Percentiles rank a stretch among this genome's conserved stretches.
phyloP scores from a whole-genome alignment of 1,140 invertebrate genomes.

The Caligus rogercresseyi region DNA sequence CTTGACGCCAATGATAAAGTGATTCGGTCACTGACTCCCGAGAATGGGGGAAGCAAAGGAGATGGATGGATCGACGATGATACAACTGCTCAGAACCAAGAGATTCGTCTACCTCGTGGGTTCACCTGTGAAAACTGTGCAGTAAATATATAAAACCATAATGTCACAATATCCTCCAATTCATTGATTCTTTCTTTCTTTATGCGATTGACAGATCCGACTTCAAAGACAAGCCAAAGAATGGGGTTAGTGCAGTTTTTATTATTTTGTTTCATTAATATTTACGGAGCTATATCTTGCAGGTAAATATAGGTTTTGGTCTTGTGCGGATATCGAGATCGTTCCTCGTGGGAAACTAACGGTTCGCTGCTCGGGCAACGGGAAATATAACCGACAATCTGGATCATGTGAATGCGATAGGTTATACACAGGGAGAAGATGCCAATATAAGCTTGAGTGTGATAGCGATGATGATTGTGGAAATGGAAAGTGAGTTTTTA shows the following conservation, averaged over 20 bases:
- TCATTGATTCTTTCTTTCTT: neutral
- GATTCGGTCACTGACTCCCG: conserved; percentile 6
- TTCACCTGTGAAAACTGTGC: conserved; percentile 77
- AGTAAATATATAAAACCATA: neutral
- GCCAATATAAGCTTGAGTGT: conserved; percentile 3
- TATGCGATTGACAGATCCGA: conserved; percentile 36
- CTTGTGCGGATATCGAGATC: conserved; percentile 84
- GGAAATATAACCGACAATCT: neutral
- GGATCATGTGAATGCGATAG: conserved; percentile 1
- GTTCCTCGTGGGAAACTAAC: conserved; percentile 24
- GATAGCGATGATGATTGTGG: conserved; percentile 2
- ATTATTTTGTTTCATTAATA: neutral
- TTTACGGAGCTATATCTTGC: neutral
- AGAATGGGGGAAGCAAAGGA: neutral
- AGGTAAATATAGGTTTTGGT: conserved; percentile 67
- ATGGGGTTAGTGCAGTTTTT: conserved; percentile 42
- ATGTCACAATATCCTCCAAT: too few species aligned
- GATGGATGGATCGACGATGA: conserved; percentile 5
- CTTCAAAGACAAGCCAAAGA: conserved; percentile 70
- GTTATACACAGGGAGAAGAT: neutral
- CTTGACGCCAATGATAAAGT: conserved; percentile 8
- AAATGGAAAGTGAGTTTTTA: conserved; percentile 7
- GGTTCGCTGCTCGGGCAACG: neutral
- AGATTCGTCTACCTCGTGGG: conserved; percentile 54
- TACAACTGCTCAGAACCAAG: conserved; percentile 53